Base-by-base conservation (phyloP, 2,797 vertebrate species). In the Neosilurus hyrtlii region DNA sequence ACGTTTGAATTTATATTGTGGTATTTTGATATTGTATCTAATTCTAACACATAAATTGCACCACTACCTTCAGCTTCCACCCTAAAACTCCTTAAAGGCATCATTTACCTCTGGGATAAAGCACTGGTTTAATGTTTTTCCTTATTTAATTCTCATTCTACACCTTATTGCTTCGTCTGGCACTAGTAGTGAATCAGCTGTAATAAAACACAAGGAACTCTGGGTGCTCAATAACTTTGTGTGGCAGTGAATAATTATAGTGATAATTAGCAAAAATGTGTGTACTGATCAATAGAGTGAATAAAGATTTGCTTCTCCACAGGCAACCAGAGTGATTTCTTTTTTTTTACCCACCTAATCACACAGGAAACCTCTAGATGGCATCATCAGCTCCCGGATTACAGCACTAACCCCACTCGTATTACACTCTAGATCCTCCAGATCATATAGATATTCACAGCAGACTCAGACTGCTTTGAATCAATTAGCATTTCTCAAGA, bases 291-390 rank as follows among this genome's bases (percentile, higher is more conserved):
- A 63, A 83, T n/a, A 30, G 11, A 49, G 11, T 49, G 37, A 57
- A 79, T 74, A 8, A 56, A 65, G 62, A 80, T 74, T 51, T 80
- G 70, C 52, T 49, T 7, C 30, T n/a, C 68, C 30, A 43, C 20
- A 59, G 35, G 43, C 78, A 74, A 51, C 14, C 49, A 30, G 35
- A n/a, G 16, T 1, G 57, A 35, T 66, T 83, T 83, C 24, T 82
- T 54, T 30, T 30, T 30, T 30, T 30, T 30, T 30, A 30, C 30
- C 30, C 30, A 30, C 30, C 30, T 30, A 30, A 35, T 84, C 79
- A 63, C 63, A 79, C 54, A 26, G 16, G 51, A 54, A 62, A 82
- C 86, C 90, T 86, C 89, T 86, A 89, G 90, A 88, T 89, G 90
- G 88, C 88, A 84, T 85, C 84, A 82, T 89, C 85, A 84, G 80